Evolutionary conservation across 2,888 invertebrate genomes (phyloP), one percentile per base, ranked within the genome.

Genomic region (Steinernema hermaphroditum): DNA sequence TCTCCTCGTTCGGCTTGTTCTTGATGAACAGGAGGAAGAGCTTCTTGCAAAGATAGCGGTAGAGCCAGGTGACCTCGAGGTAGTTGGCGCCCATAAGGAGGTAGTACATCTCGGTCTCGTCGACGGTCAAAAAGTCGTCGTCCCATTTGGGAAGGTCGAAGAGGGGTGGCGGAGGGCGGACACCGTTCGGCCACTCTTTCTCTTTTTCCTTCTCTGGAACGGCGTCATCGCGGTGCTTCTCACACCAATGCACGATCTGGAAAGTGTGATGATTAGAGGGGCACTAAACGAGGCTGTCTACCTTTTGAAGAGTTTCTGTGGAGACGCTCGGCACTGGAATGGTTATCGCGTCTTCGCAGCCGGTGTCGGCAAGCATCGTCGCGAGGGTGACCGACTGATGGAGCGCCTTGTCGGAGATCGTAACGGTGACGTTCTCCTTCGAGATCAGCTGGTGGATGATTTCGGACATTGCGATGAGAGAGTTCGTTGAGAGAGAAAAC

Each of bases 1-100:
- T 19, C 50, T 50, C 50, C 24, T n/a, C 50, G 24, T 12, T 19
- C 22, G 50, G 24, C 24, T 50, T 50, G 50, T 50, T 24, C 50
- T 50, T 50, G 22, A 50, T 50, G 50, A 50, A 50, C 22, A 50
- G 50, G 22, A 50, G 24, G 50, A 22, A 46, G 6, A 50, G 22
- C 50, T 22, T 50, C 50, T 50, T 50, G 50, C 19, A 24, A 24
- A 50, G 50, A 24, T 22, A 50, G 50, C 50, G 50, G 50, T 50
- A 50, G 50, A 50, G 50, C 50, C 50, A 50, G 50, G 50, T 19
- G 50, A 50, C 24, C 22, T 50, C 50, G 50, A 50, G 50, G 50
- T 22, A 50, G 50, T 50, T 50, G 50, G 24, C 50, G 22, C 22
- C 50, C 22, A 22, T 50, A 24, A 50, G 19, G 2, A 50, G 50